These are phyloP conservation scores for Porphyrio hochstetteri DNA, from an alignment of 2,113 vertebrate species.

Conservation along the genomic window DNA sequence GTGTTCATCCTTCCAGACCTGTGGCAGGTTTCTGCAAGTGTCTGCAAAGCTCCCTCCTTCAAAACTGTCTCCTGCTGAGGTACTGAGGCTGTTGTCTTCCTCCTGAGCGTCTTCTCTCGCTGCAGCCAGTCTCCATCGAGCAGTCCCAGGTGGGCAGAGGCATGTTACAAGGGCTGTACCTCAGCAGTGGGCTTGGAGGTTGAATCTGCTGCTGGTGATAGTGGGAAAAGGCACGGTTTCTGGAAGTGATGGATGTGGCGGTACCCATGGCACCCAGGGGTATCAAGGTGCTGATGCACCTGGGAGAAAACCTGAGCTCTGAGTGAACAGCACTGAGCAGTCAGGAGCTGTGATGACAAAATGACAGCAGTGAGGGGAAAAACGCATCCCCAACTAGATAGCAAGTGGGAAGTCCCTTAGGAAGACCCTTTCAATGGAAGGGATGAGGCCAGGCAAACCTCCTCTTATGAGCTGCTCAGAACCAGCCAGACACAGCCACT, in stretches of 20 bases:
- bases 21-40: neutral
- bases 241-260: rapidly evolving
- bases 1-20: neutral
- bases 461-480: neutral
- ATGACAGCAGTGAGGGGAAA: neutral
- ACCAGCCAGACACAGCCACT: neutral
- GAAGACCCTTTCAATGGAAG: neutral
- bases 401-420: neutral
- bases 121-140: neutral
- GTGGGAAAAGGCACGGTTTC: neutral
- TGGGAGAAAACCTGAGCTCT: neutral
- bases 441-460: neutral
- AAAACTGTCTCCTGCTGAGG: neutral
- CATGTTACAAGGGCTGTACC: rapidly evolving
- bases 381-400: neutral
- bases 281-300: neutral
- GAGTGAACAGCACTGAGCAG: neutral
- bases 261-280: neutral
- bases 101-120: neutral
- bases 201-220: neutral
- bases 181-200: neutral
- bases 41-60: neutral
- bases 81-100: neutral
- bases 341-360: neutral
- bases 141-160: neutral